Conservation (phyloP, 2,113 vertebrate species). For the Dipodomys stephensi region DNA sequence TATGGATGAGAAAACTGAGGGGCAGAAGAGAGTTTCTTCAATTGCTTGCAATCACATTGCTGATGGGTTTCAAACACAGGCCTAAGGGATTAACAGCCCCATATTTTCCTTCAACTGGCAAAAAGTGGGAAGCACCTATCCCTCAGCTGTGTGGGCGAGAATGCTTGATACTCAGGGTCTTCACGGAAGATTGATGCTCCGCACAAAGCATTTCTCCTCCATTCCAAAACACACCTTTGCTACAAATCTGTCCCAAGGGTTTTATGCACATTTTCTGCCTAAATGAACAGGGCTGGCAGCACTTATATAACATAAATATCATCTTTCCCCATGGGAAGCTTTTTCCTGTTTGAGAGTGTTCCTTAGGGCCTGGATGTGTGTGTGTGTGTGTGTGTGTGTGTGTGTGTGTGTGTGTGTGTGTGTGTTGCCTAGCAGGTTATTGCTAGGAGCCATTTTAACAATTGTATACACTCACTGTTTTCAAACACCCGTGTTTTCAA, state of each 20-base stretch:
- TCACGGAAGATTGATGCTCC: background rate
- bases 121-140: background rate
- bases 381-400: no score
- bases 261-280: background rate
- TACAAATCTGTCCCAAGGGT: background rate
- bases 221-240: background rate
- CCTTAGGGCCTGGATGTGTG: background rate
- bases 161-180: background rate
- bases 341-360: conserved; percentile 10
- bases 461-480: background rate
- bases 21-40: background rate
- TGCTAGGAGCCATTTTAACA: conserved; percentile 35
- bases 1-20: background rate
- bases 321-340: conserved; percentile 17
- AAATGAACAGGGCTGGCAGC: background rate
- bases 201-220: background rate
- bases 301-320: conserved; percentile 1
- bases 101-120: background rate
- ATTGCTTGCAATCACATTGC: background rate
- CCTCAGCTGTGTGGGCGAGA: background rate
- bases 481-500: background rate
- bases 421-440: no score
- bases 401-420: no score
- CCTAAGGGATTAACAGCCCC: background rate
- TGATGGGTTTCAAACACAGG: background rate